Evolutionary conservation across 2,113 vertebrate species (phyloP).

Genomic region (Nothobranchius furzeri): DNA sequence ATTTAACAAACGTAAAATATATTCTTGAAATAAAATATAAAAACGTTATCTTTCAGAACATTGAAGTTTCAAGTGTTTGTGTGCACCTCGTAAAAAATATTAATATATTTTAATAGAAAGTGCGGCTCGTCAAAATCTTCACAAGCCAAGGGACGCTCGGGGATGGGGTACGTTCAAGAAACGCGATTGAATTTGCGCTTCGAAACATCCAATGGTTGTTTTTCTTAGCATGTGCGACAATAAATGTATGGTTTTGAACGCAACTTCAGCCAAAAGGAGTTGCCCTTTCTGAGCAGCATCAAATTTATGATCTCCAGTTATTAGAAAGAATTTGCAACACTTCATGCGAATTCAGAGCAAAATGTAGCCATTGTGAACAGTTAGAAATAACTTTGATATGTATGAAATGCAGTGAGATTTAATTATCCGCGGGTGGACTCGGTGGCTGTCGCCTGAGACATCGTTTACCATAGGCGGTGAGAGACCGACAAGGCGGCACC

Average conservation of each 20-base stretch:
- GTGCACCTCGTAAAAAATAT: no score
- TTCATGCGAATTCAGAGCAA: slow-evolving; percentile 2
- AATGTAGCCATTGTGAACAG: slow-evolving; percentile 27
- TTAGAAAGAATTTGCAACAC: slow-evolving; percentile 15
- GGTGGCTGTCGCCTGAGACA: slow-evolving; percentile 57
- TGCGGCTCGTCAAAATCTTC: not conserved
- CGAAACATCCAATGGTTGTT: slow-evolving; percentile 18
- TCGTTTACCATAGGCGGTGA: slow-evolving; percentile 49
- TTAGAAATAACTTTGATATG: slow-evolving; percentile 33
- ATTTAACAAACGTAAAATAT: not conserved
- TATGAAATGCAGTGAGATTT: slow-evolving; percentile 25
- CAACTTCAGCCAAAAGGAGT: slow-evolving; percentile 58
- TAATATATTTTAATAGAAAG: slow-evolving; percentile 38
- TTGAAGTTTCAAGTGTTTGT: no score
- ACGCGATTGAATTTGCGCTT: slow-evolving; percentile 9
- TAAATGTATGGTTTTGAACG: slow-evolving; percentile 45
- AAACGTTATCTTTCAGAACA: no score
- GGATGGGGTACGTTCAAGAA: slow-evolving; percentile 48
- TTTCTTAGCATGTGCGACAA: not conserved
- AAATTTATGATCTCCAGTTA: slow-evolving; percentile 57
- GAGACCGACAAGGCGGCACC: slow-evolving; percentile 64
- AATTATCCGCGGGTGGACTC: slow-evolving; percentile 55
- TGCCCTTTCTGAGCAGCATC: slow-evolving; percentile 58
- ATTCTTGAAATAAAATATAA: no score
- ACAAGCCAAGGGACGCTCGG: not conserved